These are phyloP conservation scores for Rhineura floridana DNA, from an alignment of 2,113 vertebrate species.

Conservation along the genomic window DNA sequence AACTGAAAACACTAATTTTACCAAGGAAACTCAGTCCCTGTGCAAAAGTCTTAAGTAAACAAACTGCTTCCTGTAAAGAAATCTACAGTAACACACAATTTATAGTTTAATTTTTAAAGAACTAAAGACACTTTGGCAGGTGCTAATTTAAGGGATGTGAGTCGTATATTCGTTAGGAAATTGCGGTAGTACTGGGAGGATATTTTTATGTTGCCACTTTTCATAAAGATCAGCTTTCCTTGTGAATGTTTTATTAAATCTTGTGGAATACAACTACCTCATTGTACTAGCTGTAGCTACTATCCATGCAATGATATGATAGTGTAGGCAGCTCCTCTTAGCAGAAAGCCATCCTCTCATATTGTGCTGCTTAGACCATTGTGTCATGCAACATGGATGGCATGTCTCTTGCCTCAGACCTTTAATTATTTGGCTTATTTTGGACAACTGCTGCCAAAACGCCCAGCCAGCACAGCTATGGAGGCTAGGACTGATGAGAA, in stretches of 20 bases:
- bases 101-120: not conserved
- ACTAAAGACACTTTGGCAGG: not conserved
- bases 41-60: not conserved
- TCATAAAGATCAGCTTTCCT: not conserved
- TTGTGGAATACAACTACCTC: not conserved
- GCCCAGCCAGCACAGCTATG: too few species aligned
- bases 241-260: not conserved
- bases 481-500: too few species aligned
- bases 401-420: not conserved
- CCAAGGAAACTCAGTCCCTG: not conserved
- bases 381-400: not conserved
- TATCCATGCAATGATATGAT: not conserved
- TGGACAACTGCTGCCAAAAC: too few species aligned
- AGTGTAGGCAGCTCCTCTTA: not conserved
- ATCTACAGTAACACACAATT: not conserved
- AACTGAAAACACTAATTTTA: not conserved
- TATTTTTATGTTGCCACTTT: not conserved
- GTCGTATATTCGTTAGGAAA: not conserved
- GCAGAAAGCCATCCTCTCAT: not conserved
- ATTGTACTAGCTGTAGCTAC: not conserved
- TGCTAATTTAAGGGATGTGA: not conserved
- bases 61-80: slow-evolving; percentile 8
- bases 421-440: not conserved
- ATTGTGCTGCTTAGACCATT: not conserved
- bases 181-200: not conserved